Evolutionary conservation across 2,113 vertebrate species (phyloP).

Genomic region (Odontesthes bonariensis): DNA sequence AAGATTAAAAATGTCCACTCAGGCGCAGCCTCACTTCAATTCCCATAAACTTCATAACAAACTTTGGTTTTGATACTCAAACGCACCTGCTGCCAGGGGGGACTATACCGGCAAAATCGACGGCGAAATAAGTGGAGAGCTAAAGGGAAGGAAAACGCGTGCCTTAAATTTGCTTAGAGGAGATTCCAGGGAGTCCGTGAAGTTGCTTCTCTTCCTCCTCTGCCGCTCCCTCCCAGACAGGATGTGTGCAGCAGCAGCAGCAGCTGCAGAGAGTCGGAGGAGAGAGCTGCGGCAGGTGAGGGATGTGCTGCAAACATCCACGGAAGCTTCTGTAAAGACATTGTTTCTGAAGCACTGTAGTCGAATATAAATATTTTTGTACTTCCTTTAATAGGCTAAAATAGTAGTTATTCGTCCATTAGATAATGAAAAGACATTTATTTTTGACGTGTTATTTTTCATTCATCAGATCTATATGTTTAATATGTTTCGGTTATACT

Average conservation of each 20-base stretch:
- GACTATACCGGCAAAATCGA: not conserved
- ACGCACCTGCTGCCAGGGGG: not conserved
- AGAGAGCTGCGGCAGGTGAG: conserved; percentile 74
- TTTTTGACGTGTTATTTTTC: not conserved
- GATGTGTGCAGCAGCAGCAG: conserved; percentile 42
- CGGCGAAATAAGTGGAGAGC: not conserved
- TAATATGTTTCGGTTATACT: not conserved
- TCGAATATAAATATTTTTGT: not conserved
- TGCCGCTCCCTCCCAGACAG: conserved; percentile 57
- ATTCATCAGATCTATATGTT: not conserved
- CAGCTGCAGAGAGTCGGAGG: conserved; percentile 59
- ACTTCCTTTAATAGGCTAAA: not conserved
- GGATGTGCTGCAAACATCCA: conserved; percentile 59
- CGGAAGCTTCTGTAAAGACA: not conserved
- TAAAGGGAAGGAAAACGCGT: not conserved
- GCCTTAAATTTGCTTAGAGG: conserved; percentile 31
- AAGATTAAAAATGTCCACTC: not conserved
- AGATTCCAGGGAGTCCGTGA: not conserved
- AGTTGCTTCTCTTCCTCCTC: conserved; percentile 40
- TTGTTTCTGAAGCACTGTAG: not conserved
- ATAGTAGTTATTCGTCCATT: not conserved
- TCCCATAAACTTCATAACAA: conserved; percentile 17
- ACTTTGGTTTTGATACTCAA: not conserved
- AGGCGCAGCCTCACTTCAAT: conserved; percentile 42
- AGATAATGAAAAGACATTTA: too few relatives aligned